Evolutionary conservation across 53 echinoderm and acorn worm species (phyloP).

Genomic region (Paelopatides confundens): DNA sequence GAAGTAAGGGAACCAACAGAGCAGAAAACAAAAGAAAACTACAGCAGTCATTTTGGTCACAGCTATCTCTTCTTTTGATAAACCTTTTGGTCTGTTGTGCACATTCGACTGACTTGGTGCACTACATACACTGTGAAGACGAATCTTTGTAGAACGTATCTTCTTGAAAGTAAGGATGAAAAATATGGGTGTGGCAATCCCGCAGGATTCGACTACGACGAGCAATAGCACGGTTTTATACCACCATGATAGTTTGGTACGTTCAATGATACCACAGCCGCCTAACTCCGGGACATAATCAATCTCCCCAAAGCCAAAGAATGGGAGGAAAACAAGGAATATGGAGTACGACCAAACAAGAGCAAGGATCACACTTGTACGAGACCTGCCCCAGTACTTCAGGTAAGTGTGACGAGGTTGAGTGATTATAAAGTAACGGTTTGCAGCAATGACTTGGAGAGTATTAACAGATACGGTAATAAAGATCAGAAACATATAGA

Average conservation of each 20-base stretch:
- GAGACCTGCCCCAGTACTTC: constrained; percentile 13
- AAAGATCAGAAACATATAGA: neutral
- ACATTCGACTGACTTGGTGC: neutral
- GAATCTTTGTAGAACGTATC: constrained; percentile 21
- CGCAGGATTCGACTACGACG: constrained; percentile 14
- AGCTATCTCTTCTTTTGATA: constrained; percentile 30
- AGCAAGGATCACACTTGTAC: neutral
- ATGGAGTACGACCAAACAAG: neutral
- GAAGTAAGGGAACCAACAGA: constrained; percentile 35
- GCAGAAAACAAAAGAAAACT: neutral
- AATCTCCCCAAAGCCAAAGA: constrained; percentile 25
- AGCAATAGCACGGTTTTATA: constrained; percentile 19
- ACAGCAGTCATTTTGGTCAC: constrained; percentile 30
- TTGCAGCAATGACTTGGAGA: constrained; percentile 35
- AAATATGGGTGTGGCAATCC: constrained; percentile 19
- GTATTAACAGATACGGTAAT: neutral
- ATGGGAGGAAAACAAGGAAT: constrained; percentile 11
- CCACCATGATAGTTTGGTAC: constrained; percentile 6
- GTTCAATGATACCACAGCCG: constrained; percentile 34
- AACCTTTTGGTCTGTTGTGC: neutral
- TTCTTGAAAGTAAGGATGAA: constrained; percentile 31
- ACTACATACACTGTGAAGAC: neutral
- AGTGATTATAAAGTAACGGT: constrained; percentile 43
- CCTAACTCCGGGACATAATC: constrained; percentile 38
- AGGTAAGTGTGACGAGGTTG: constrained; percentile 4